Evolutionary conservation across 2,113 vertebrate genomes (phyloP), one percentile per base, ranked within the genome.

Genomic region (Calypte anna): DNA sequence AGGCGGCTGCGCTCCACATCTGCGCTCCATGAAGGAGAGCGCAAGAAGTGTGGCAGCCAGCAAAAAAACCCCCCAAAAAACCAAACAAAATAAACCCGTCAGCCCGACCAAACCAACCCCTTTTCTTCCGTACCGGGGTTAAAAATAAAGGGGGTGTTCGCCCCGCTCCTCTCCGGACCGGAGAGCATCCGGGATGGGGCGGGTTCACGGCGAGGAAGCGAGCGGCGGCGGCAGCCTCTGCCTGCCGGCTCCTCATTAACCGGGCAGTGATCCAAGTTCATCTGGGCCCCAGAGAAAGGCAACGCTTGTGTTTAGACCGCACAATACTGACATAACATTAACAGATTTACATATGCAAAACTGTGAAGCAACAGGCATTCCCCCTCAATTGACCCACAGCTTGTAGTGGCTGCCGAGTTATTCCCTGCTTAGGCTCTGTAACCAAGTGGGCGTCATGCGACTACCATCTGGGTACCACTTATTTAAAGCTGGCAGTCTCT

Each of bases 391-490:
- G 98, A 99, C 98, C 98, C 98, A 96, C 97, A 97, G 98, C 98
- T 98, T 98, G 98, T 98, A 98, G 98, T 98, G 97, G 98, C 98
- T 98, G 98, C 98, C 95, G 98, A 98, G 98, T 97, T 98, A 98
- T 98, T 99, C 98, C 98, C 98, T 94, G 97, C 98, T 98, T 98
- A 97, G 96, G 97, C 96, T 98, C 98, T 98, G 98, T 98, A 98
- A 99, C 98, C 98, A 98, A 99, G 98, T 98, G 98, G 98, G 98
- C 98, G 98, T 98, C 98, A 97, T 98, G 98, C 96, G 98, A 98
- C 98, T 98, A 98, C 98, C 99, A 99, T 99, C 99, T 99, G 98
- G 99, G 98, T 98, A 98, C 98, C 98, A 99, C 98, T 99, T 99
- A 99, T 98, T 99, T 99, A 99, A 99, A 99, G 98, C 99, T 99